These are phyloP conservation scores for Oryzias woworae DNA, from an alignment of 2,113 vertebrate species.

Conservation along the genomic window DNA sequence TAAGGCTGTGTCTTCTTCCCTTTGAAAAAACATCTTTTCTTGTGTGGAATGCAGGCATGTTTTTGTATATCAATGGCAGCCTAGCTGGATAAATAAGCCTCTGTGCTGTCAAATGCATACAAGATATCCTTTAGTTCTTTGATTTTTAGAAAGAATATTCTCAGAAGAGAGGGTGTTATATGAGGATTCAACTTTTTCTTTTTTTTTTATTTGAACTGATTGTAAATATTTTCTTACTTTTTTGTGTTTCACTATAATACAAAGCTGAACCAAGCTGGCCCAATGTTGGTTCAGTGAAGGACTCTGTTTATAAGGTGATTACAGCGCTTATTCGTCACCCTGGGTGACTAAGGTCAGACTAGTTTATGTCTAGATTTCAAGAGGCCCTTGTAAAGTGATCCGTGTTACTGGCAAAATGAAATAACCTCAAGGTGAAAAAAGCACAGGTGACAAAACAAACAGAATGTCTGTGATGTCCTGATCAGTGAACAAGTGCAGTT, in stretches of 20 bases:
- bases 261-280: slow-evolving; percentile 7
- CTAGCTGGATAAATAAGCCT: slow-evolving; percentile 51
- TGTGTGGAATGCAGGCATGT: slow-evolving; percentile 53
- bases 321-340: slow-evolving; percentile 56
- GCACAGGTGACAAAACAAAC: slow-evolving; percentile 69
- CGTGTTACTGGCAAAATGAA: slow-evolving; percentile 58
- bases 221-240: slow-evolving; percentile 1
- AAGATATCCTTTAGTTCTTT: slow-evolving; percentile 15
- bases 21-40: slow-evolving; percentile 26
- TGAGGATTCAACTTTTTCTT: neutral
- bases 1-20: slow-evolving; percentile 13
- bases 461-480: slow-evolving; percentile 35
- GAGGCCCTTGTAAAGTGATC: slow-evolving; percentile 61
- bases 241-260: slow-evolving; percentile 20
- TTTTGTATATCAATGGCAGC: slow-evolving; percentile 42
- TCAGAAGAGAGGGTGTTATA: slow-evolving; percentile 2
- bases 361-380: slow-evolving; percentile 67
- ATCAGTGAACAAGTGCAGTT: slow-evolving; percentile 36
- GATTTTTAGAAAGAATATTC: slow-evolving; percentile 18
- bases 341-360: slow-evolving; percentile 68
- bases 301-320: slow-evolving; percentile 69
- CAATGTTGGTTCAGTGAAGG: slow-evolving; percentile 51
- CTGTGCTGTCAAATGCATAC: slow-evolving; percentile 35
- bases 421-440: slow-evolving; percentile 44
- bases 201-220: neutral